Base-by-base conservation (phyloP, 2,888 invertebrate species). In the Agrilus mali region DNA sequence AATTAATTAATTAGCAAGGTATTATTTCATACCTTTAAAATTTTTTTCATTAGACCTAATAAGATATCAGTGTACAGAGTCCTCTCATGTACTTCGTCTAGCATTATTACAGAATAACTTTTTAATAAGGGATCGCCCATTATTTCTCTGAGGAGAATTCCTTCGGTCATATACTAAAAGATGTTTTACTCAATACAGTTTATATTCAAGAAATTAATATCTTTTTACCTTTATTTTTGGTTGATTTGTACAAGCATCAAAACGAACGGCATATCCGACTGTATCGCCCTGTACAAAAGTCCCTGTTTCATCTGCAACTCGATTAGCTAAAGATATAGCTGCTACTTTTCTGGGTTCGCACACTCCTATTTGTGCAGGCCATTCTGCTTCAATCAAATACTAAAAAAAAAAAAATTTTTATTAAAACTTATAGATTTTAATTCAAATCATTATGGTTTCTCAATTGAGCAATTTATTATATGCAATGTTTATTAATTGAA, bases 31-130 rank as follows among this genome's bases (percentile, higher is more conserved):
- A 83, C 84, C 65, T 78, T 81, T 6, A 86, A 69, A 48, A 96
- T 87, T 71, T 96, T 97, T 63, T 94, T 92, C 42, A 98, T 62
- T 0, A 98, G 70, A 0, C 96, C 96, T 75, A 98, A 80, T 0
- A 95, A 70, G 32, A 96, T 86, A 59, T 98, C 98, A 0, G 95
- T 95, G 63, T 93, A 78, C 40, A 92, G 74, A 1, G 87, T 88
- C 36, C 97, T 72, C 65, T 98, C 97, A 60, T 98, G 98, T 0
- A 93, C 95, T 72, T 96, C 95, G 60, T 96, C 95, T 32, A 96
- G 68, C 57, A 96, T 82, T 3, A 97, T 78, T 2, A 86, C 84
- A 36, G 82, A 78, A 63, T 97, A 98, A 53, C 82, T 82, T 54
- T 84, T 82, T 2, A 98, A 71, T 7, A 98, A 69, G 0, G 97